Conservation (phyloP, 2,113 vertebrate species). For the Chaetops frenatus region DNA sequence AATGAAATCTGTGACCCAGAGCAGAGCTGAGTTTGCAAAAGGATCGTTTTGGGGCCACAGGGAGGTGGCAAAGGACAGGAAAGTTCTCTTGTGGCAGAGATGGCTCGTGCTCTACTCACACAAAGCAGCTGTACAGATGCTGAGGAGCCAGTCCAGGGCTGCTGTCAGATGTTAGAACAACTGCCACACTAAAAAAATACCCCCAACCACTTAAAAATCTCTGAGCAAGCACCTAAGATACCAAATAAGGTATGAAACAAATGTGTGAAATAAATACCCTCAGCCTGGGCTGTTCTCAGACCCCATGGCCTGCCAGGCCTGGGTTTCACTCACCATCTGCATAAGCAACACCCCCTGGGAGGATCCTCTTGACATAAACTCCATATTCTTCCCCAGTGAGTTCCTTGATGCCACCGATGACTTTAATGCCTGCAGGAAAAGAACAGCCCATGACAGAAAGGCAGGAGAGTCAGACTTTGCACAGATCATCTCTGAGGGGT, state of each 20-base stretch:
- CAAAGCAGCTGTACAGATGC: accelerated
- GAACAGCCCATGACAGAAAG: neutral
- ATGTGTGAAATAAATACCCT: neutral
- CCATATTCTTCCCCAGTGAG: conserved; percentile 84
- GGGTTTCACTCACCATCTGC: conserved; percentile 71
- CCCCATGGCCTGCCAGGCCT: neutral
- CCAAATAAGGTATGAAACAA: neutral
- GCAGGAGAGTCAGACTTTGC: neutral
- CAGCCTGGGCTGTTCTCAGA: neutral
- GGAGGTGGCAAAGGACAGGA: neutral
- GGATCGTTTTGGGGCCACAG: neutral
- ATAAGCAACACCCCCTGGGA: conserved; percentile 84
- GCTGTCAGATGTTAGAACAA: no score
- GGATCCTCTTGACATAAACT: conserved; percentile 88
- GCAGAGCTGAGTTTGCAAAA: neutral
- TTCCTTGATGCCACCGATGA: conserved; percentile 87
- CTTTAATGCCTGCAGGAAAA: conserved; percentile 80
- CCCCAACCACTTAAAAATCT: neutral
- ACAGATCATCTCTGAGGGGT: accelerated
- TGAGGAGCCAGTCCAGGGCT: neutral
- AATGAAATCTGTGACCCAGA: neutral
- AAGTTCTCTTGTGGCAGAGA: neutral
- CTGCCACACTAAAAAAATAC: neutral
- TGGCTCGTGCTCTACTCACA: neutral
- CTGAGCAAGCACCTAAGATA: neutral